phyloP scores from a whole-genome alignment of 1,140 invertebrate species.

The Oscheius sp. region DNA sequence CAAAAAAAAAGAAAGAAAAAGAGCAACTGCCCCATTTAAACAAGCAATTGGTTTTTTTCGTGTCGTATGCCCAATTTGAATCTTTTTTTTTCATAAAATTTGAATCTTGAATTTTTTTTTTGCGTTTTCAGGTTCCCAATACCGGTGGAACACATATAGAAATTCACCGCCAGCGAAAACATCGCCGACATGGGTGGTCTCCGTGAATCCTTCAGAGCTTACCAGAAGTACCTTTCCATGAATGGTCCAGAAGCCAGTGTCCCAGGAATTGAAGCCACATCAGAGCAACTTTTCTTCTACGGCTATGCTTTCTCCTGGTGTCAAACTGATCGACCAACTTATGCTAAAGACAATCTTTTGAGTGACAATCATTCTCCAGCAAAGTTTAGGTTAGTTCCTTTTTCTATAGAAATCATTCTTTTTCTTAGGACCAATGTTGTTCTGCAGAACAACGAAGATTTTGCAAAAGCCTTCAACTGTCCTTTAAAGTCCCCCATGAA shows the following conservation, averaged over 20 bases:
- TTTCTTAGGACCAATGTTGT: slow-evolving; percentile 77
- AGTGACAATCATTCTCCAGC: slow-evolving; percentile 77
- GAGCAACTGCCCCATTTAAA: too few relatives aligned
- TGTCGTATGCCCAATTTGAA: too few relatives aligned
- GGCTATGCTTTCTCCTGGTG: slow-evolving; percentile 30
- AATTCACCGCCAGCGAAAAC: slow-evolving; percentile 71
- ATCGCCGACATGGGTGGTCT: slow-evolving; percentile 71
- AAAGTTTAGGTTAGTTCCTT: too few relatives aligned
- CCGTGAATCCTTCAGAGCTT: slow-evolving; percentile 38
- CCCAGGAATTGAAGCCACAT: slow-evolving; percentile 32
- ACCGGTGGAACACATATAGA: slow-evolving; percentile 66
- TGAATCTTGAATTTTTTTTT: too few relatives aligned
- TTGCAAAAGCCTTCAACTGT: slow-evolving; percentile 81
- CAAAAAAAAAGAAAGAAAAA: too few relatives aligned
- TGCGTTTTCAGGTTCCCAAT: too few relatives aligned
- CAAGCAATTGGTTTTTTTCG: too few relatives aligned
- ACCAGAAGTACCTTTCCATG: slow-evolving; percentile 24
- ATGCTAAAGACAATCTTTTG: slow-evolving; percentile 65
- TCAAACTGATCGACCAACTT: neutral
- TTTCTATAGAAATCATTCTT: too few relatives aligned
- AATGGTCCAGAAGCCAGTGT: slow-evolving; percentile 19
- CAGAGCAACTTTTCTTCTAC: slow-evolving; percentile 42
- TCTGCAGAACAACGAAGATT: slow-evolving; percentile 80
- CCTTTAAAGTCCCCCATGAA: slow-evolving; percentile 76
- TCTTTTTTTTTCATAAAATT: too few relatives aligned